Base-by-base conservation (phyloP, 2,888 invertebrate genomes). In the Neuroscelio doddi region DNA sequence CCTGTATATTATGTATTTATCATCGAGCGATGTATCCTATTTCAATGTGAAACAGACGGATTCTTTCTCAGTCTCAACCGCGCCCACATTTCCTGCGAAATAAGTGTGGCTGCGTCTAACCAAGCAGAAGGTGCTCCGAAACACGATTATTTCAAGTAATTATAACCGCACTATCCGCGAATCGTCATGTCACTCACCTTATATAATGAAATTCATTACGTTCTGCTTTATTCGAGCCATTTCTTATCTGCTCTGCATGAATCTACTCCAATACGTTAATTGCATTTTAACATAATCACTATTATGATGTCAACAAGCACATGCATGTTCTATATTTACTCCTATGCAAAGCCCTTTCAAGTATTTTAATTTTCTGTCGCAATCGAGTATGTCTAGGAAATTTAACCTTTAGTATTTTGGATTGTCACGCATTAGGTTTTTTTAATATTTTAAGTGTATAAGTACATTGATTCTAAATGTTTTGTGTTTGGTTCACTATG, bases 1-100 rank as follows among this genome's bases (percentile, higher is more conserved):
- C 74, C 76, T 72, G 75, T 76, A 72, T 77, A 76, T 75, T 73
- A 82, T 83, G 82, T 76, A 76, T 80, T 77, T 78, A 69, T 72
- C 78, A 75, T 71, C 71, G 72, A 68, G 70, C 70, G 73, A 71
- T 69, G 72, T 71, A 74, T 75, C 71, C 69, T 71, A 77, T 77
- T 73, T 77, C 73, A 59, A 71, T 74, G 79, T 80, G 75, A 78
- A 67, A 69, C 69, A 71, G 68, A 74, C 70, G 71, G 69, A 72
- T 70, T 61, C 65, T 72, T 68, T 70, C 56, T 70, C 68, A 16
- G 9, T 30, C 61, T 70, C 71, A 61, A 68, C 68, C 70, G 71
- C 73, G 68, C 68, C 68, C 72, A 73, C 65, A 59, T 70, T 72
- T 66, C 59, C 70, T 65, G 72, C 72, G 68, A 78, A 75, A 75